Evolutionary conservation across 2,888 invertebrate genomes (phyloP).

Genomic region (Sphaerophoria rueppellii): DNA sequence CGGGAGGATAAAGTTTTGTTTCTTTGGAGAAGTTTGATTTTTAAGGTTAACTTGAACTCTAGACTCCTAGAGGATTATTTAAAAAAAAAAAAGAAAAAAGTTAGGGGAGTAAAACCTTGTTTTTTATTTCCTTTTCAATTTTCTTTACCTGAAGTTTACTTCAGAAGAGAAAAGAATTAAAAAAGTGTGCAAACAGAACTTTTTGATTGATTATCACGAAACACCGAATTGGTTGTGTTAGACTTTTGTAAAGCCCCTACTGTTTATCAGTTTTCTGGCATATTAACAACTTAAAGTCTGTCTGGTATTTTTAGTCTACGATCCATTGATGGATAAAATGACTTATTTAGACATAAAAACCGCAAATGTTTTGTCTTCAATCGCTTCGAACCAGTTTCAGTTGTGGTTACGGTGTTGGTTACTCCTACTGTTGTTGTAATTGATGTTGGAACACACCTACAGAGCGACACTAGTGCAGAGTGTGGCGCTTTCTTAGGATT

Average conservation of each 20-base stretch:
- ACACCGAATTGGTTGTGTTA: too few relatives aligned
- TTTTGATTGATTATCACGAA: too few relatives aligned
- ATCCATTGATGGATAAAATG: conserved; percentile 55
- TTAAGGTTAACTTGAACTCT: too few relatives aligned
- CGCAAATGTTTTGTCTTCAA: conserved; percentile 70
- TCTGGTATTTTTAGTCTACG: conserved; percentile 30
- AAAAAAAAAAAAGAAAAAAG: too few relatives aligned
- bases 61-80: too few relatives aligned
- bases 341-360: conserved; percentile 65
- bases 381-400: conserved; percentile 53
- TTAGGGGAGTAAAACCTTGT: too few relatives aligned
- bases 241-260: conserved; percentile 6
- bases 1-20: neutral
- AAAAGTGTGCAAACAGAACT: too few relatives aligned
- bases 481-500: conserved; percentile 61
- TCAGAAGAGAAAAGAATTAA: too few relatives aligned
- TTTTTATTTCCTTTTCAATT: neutral
- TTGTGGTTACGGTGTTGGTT: conserved; percentile 62
- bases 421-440: conserved; percentile 4
- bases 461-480: conserved; percentile 41
- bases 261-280: conserved; percentile 12
- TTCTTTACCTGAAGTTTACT: neutral
- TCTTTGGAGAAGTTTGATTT: too few relatives aligned
- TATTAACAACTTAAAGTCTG: conserved; percentile 46
- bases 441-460: neutral